A percentile compares a stretch with the other conserved stretches of the same genome.
Conservation (phyloP, 2,797 vertebrate genomes). For the Rachycentron canadum region DNA sequence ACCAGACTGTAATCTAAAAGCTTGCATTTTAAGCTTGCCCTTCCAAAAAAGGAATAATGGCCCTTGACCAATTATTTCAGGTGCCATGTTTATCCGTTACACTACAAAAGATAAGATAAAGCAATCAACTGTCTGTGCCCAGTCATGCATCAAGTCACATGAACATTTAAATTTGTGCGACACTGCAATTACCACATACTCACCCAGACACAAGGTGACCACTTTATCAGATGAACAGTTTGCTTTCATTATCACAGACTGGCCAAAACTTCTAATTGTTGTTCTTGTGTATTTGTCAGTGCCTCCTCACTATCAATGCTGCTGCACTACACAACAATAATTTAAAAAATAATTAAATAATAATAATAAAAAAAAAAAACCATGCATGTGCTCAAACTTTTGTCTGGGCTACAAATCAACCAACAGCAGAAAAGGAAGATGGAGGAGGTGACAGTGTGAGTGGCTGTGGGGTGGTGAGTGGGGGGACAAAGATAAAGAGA, state of each 20-base stretch:
- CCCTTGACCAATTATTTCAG: background rate
- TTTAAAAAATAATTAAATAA: background rate
- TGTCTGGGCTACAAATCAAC: conserved; percentile 8
- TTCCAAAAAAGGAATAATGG: background rate
- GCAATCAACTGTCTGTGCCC: background rate
- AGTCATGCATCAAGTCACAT: background rate
- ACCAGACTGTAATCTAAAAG: background rate
- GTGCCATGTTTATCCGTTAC: background rate
- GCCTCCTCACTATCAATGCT: background rate
- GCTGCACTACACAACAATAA: background rate
- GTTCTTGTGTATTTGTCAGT: background rate
- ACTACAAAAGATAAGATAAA: background rate
- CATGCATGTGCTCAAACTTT: background rate
- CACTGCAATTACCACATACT: background rate
- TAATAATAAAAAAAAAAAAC: conserved; percentile 5
- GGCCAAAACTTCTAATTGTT: background rate
- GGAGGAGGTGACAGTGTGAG: conserved; percentile 22
- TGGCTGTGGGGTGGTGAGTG: background rate
- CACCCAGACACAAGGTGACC: background rate
- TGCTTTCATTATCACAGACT: background rate
- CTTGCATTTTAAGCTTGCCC: background rate
- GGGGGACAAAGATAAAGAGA: background rate
- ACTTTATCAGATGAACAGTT: background rate
- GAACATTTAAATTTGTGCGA: background rate
- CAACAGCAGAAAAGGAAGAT: background rate